A percentile compares a stretch with the other conserved stretches of the same genome.
Evolutionary conservation across 2,797 vertebrate genomes (phyloP).

Genomic region (Scleropages formosus): DNA sequence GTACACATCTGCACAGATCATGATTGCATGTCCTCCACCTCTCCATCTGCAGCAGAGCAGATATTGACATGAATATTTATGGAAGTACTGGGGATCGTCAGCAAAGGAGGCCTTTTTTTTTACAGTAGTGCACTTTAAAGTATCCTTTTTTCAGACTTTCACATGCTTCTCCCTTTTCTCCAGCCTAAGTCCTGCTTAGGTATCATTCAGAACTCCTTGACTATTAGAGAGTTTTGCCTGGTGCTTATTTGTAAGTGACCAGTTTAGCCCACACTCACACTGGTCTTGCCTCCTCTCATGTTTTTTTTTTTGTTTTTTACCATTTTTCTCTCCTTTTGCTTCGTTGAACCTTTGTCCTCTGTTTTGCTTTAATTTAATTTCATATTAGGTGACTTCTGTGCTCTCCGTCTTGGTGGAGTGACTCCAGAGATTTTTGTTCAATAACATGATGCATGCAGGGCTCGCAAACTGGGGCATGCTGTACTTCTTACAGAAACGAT

Average conservation of each 20-base stretch:
- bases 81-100: not conserved
- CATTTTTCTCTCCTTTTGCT: too few species aligned
- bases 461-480: too few species aligned
- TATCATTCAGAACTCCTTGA: conserved; percentile 4
- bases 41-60: not conserved
- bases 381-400: too few species aligned
- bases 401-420: too few species aligned
- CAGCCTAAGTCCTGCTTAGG: conserved; percentile 6
- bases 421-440: too few species aligned
- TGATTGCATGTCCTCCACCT: not conserved
- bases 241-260: not conserved
- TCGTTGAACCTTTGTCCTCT: too few species aligned
- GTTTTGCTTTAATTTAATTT: too few species aligned
- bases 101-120: not conserved
- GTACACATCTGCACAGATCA: conserved; percentile 5
- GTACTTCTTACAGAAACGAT: too few species aligned
- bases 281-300: too few species aligned
- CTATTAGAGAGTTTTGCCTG: not conserved
- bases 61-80: conserved; percentile 10
- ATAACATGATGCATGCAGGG: too few species aligned
- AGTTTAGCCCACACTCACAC: too few species aligned
- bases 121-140: not conserved
- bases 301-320: too few species aligned
- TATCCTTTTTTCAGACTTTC: conserved; percentile 10
- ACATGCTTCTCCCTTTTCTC: not conserved